phyloP scores from a whole-genome alignment of 2,797 vertebrate species.

The Etheostoma nigrum region DNA sequence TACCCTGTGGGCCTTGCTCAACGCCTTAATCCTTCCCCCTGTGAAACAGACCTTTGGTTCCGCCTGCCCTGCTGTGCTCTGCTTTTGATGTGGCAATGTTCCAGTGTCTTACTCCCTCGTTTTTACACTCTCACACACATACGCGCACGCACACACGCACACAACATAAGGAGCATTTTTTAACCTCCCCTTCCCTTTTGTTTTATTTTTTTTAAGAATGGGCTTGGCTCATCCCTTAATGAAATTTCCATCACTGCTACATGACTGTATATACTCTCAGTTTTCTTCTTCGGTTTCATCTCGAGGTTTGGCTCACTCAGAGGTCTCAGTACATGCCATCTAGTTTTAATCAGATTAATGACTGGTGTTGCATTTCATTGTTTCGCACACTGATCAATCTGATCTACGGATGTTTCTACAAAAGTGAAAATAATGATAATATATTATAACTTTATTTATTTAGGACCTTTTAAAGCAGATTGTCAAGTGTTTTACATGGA shows the following conservation, averaged over 20 bases:
- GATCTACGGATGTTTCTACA: neutral
- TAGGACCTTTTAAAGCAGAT: neutral
- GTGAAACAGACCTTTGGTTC: slow-evolving; percentile 66
- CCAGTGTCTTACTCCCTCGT: slow-evolving; percentile 39
- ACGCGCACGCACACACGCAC: neutral
- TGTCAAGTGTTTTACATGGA: neutral
- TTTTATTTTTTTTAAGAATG: neutral
- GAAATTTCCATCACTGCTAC: neutral
- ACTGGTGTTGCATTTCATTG: neutral
- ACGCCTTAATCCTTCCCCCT: slow-evolving; percentile 63
- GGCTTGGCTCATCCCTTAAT: neutral
- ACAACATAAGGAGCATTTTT: slow-evolving; percentile 1
- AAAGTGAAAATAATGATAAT: slow-evolving; percentile 4
- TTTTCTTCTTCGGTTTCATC: slow-evolving; percentile 19
- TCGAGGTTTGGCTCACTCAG: neutral
- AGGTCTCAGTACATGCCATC: neutral
- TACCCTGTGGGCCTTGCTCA: slow-evolving; percentile 44
- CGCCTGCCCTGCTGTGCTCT: slow-evolving; percentile 46
- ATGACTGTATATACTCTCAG: neutral
- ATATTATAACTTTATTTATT: neutral
- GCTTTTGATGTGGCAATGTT: slow-evolving; percentile 50
- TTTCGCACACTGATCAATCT: neutral
- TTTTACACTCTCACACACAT: neutral
- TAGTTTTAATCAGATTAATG: neutral
- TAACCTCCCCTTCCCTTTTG: neutral